Percentiles rank a stretch among this genome's conserved stretches.
Conservation (phyloP, 1,140 invertebrate species). For the Scaptodrosophila lebanonensis region DNA sequence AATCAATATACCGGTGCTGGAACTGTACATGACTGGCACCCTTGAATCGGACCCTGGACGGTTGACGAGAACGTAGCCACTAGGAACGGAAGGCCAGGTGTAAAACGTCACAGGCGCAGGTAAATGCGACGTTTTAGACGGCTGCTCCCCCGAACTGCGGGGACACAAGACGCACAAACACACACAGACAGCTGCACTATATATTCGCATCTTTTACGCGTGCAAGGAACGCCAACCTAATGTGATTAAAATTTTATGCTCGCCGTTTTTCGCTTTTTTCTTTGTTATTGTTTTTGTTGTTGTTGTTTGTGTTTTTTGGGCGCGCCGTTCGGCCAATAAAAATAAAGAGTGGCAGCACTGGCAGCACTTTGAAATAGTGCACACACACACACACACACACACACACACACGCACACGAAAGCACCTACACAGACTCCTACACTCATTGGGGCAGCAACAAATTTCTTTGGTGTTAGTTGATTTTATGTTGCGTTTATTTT, state of each 20-base stretch:
- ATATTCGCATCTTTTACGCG: too few relatives aligned
- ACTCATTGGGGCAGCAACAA: slow-evolving; percentile 65
- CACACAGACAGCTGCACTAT: slow-evolving; percentile 8
- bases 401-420: neutral
- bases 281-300: too few relatives aligned
- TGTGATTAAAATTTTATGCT: slow-evolving; percentile 71
- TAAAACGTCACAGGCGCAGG: too few relatives aligned
- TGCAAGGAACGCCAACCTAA: slow-evolving; percentile 64
- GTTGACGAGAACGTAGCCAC: too few relatives aligned
- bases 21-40: too few relatives aligned
- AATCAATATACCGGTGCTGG: too few relatives aligned
- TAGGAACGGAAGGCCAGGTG: too few relatives aligned
- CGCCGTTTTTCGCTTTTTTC: slow-evolving; percentile 49
- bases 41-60: too few relatives aligned
- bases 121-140: too few relatives aligned
- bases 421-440: slow-evolving; percentile 9
- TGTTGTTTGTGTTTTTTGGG: neutral
- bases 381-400: neutral
- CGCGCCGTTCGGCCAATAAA: slow-evolving; percentile 53
- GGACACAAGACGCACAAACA: slow-evolving; percentile 1
- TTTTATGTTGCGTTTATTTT: slow-evolving; percentile 69
- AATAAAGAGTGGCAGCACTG: slow-evolving; percentile 55
- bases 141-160: too few relatives aligned
- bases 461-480: slow-evolving; percentile 64
- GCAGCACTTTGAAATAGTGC: slow-evolving; percentile 26